Evolutionary conservation across 53 echinoderm and acorn worm species (phyloP).

Genomic region (Hippasteria phrygiana): DNA sequence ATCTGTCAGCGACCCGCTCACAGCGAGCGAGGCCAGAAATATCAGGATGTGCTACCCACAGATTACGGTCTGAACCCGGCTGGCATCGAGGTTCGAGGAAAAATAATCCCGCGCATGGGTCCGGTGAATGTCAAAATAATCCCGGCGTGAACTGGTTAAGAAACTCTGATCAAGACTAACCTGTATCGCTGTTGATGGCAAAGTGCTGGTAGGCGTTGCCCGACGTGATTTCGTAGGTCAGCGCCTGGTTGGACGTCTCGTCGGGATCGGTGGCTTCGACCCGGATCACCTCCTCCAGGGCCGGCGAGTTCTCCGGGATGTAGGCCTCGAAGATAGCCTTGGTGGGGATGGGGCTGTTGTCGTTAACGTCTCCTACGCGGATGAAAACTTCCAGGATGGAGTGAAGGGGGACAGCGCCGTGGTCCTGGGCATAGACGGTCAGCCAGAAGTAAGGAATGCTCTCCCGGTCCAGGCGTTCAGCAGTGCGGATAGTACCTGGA

Average conservation of each 20-base stretch:
- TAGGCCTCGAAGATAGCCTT: conserved; percentile 77
- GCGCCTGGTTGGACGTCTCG: conserved; percentile 71
- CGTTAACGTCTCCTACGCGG: conserved; percentile 87
- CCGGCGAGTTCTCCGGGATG: conserved; percentile 80
- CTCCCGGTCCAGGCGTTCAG: conserved; percentile 85
- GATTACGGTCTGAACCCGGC: too few species aligned
- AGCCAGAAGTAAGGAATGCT: conserved; percentile 91
- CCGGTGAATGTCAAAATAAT: too few species aligned
- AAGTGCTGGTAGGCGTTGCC: conserved; percentile 76
- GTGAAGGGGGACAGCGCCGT: conserved; percentile 89
- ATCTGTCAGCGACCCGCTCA: too few species aligned
- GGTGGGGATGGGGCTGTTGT: conserved; percentile 89
- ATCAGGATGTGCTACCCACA: too few species aligned
- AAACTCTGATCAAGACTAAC: conserved; percentile 60
- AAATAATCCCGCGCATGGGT: too few species aligned
- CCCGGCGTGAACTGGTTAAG: too few species aligned
- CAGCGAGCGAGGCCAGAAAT: too few species aligned
- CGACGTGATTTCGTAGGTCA: conserved; percentile 73
- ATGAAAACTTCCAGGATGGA: conserved; percentile 90
- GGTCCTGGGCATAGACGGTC: conserved; percentile 95
- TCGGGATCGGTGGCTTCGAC: conserved; percentile 86
- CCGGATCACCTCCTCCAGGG: conserved; percentile 66
- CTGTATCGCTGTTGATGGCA: conserved; percentile 79
- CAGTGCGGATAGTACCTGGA: conserved; percentile 82
- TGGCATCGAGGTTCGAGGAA: too few species aligned